Conservation (phyloP, 2,113 vertebrate genomes). For the Hippocampus barbouri region DNA sequence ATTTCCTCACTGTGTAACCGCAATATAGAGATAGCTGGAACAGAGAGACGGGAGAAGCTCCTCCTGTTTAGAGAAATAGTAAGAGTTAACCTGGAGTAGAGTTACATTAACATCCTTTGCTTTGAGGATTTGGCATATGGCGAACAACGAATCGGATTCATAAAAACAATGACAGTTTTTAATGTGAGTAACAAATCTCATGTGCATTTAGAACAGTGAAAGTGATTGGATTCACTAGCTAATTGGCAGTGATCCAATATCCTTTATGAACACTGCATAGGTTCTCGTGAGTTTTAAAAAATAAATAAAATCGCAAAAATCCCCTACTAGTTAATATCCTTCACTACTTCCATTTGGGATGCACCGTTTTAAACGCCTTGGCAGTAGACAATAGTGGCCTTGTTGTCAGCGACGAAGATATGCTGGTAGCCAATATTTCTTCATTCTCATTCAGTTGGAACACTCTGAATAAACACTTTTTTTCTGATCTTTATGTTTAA, state of each 20-base stretch:
- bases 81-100: background rate
- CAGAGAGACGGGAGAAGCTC: slow-evolving; percentile 54
- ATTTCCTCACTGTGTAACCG: slow-evolving; percentile 57
- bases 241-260: background rate
- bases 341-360: background rate
- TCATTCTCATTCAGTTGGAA: background rate
- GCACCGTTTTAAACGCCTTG: background rate
- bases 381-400: background rate
- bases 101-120: background rate
- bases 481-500: background rate
- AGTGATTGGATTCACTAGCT: background rate
- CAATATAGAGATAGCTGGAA: slow-evolving; percentile 65
- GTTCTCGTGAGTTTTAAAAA: background rate
- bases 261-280: background rate
- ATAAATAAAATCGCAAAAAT: background rate
- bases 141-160: too few relatives aligned
- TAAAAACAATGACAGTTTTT: background rate
- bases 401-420: background rate
- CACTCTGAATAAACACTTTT: background rate
- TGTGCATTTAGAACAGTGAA: background rate
- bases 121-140: background rate
- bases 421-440: background rate
- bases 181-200: background rate
- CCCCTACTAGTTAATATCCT: background rate
- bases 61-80: slow-evolving; percentile 41